Evolutionary conservation across 1,140 invertebrate genomes (phyloP), one percentile per base, ranked within the genome.

Genomic region (Akabosia matsudoensis): DNA sequence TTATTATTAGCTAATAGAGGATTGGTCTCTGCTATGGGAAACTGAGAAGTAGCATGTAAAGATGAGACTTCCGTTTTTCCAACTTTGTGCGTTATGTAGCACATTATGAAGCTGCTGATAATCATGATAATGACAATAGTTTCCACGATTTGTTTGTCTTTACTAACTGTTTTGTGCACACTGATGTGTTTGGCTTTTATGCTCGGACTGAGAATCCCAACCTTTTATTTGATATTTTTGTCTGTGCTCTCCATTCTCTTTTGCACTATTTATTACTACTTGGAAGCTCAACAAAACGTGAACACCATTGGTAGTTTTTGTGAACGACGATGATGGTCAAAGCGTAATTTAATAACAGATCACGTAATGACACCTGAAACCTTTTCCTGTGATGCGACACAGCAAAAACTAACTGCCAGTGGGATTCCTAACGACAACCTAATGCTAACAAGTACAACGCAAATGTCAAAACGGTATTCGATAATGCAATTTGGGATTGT

Each of bases 111-210:
- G 61, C 61, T 67, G 30, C 28, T 67, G 61, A 67, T 67, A 67
- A 67, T 67, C 61, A 67, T n/a, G 61, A 67, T 67, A 67, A 67
- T 67, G 61, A 67, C 31, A 30, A 67, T 67, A 67, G 61, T 67
- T 67, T 67, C 61, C 28, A 67, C 61, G 31, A 30, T 67, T 67
- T 67, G 26, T n/a, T 61, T 22, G 14, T 22, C 14, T 61, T 61
- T 14, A 16, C 14, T 24, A 10, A 22, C 14, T 61, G 54, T 61
- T 45, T n/a, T n/a, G n/a, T n/a, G n/a, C n/a, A n/a, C n/a, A n/a
- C n/a, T n/a, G n/a, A n/a, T n/a, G n/a, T n/a, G n/a, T n/a, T n/a
- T n/a, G n/a, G n/a, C n/a, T n/a, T n/a, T n/a, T n/a, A n/a, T n/a
- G n/a, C n/a, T n/a, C n/a, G n/a, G n/a, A n/a, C 54, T 22, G 24